Evolutionary conservation across 2,888 invertebrate genomes (phyloP), one percentile per base, ranked within the genome.

Genomic region (Drosophila macrothrix): DNA sequence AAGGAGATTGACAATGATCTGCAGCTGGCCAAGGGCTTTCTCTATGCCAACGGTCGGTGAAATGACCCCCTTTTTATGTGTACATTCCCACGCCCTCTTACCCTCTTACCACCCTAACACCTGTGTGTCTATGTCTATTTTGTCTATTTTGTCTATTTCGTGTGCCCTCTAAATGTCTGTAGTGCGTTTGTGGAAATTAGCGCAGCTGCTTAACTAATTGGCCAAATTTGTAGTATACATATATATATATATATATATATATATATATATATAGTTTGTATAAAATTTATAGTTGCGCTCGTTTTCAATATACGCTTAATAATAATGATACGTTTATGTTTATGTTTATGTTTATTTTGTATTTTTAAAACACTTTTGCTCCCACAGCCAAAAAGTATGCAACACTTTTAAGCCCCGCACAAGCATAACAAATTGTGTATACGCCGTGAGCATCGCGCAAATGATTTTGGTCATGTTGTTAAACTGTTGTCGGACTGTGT

Each of bases 1-100:
- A 94, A 94, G 93, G 96, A 96, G 94, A 95, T 96, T 92, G 95
- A 95, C 93, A 94, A 94, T 78, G 94, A 94, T 73, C 86, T 93
- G 79, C 90, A 91, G 84, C 90, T 95, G 91, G 94, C 95, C 85
- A 95, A 94, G 92, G 95, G 95, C 91, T 96, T 96, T 93, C 94
- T 96, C 90, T 94, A 94, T 92, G 93, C 92, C 84, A 91, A 92
- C 89, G 93, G 93, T 93, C 70, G 75, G 75, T 72, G 50, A 39
- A 70, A 65, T 69, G 33, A 28, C n/a, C 14, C 28, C 39, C 14
- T 9, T 7, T 28, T 16, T 65, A 39, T 65, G 46, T 59, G 25
- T 55, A 25, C 25, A 41, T 22, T 6, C 10, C n/a, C 33, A 35
- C 35, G 5, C 9, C 29, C 12, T 7, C n/a, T 29, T 12, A 16